Conservation (phyloP, 2,888 invertebrate genomes). For the Oxyscelio sp. region DNA sequence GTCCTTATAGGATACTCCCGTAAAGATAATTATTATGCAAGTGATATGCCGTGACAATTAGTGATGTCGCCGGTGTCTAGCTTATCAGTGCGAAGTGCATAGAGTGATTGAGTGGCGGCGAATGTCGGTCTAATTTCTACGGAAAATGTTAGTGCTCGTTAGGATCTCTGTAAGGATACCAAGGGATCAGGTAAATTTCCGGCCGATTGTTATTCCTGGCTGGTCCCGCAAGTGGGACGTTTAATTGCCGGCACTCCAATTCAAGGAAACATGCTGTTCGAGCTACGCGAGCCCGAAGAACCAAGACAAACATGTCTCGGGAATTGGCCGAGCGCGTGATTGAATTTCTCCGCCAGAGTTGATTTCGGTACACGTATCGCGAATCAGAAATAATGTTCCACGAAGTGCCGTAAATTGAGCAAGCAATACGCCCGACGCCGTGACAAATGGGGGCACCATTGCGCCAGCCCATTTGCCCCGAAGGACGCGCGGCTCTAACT, state of each 20-base stretch:
- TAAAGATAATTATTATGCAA: too few relatives aligned
- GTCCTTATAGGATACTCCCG: too few relatives aligned
- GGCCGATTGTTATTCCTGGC: slow-evolving; percentile 8
- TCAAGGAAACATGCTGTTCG: background rate
- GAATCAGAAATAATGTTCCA: slow-evolving; percentile 8
- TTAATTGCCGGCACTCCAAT: slow-evolving; percentile 53
- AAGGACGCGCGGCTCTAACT: slow-evolving; percentile 20
- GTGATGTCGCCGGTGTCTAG: background rate
- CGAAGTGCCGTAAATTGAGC: slow-evolving; percentile 36
- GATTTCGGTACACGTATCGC: slow-evolving; percentile 4
- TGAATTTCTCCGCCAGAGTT: background rate
- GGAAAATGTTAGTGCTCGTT: slow-evolving; percentile 36
- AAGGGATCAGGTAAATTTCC: slow-evolving; percentile 38
- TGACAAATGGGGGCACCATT: slow-evolving; percentile 40
- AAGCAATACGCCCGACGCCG: slow-evolving; percentile 34
- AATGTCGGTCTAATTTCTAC: background rate
- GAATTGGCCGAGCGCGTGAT: slow-evolving; percentile 12
- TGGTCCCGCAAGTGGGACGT: slow-evolving; percentile 13
- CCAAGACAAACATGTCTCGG: slow-evolving; percentile 5
- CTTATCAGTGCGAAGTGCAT: slow-evolving; percentile 31
- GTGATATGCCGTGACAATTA: background rate
- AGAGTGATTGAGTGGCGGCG: slow-evolving; percentile 46
- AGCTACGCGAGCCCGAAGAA: too few relatives aligned
- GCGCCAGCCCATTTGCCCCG: slow-evolving; percentile 3
- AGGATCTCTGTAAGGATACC: slow-evolving; percentile 4